Evolutionary conservation across 1,140 invertebrate genomes (phyloP).

Genomic region (Papilio machaon): DNA sequence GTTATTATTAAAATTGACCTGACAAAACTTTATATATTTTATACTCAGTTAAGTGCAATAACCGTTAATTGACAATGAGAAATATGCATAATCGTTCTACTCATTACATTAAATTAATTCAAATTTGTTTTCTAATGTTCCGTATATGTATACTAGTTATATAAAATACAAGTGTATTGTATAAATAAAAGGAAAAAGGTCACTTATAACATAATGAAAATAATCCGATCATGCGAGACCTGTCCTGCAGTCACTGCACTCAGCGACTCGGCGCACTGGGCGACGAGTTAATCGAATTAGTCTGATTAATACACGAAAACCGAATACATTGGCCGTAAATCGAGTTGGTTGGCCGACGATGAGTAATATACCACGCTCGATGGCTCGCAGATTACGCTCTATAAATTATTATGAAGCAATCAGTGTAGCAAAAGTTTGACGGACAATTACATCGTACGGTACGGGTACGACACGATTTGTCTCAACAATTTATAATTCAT

Average conservation of each 20-base stretch:
- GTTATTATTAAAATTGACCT: too few relatives aligned
- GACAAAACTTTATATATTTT: too few relatives aligned
- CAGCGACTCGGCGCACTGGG: neutral
- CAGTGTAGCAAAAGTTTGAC: slow-evolving; percentile 75
- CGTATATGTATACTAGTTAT: too few relatives aligned
- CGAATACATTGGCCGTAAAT: slow-evolving; percentile 54
- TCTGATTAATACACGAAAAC: slow-evolving; percentile 57
- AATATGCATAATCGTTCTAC: too few relatives aligned
- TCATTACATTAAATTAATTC: too few relatives aligned
- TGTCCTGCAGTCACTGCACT: neutral
- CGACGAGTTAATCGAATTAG: slow-evolving; percentile 41
- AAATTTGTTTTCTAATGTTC: too few relatives aligned
- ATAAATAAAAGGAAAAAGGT: neutral
- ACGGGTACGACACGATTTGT: slow-evolving; percentile 50
- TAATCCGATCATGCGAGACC: neutral
- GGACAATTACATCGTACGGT: slow-evolving; percentile 38
- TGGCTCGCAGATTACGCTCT: slow-evolving; percentile 73
- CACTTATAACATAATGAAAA: neutral
- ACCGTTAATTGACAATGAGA: too few relatives aligned
- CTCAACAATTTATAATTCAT: neutral
- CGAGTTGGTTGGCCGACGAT: slow-evolving; percentile 56
- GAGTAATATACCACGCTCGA: slow-evolving; percentile 74
- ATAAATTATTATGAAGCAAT: slow-evolving; percentile 81
- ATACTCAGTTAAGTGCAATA: too few relatives aligned
- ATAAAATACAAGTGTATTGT: too few relatives aligned